Evolutionary conservation across 2,113 vertebrate genomes (phyloP), one percentile per base, ranked within the genome.

Genomic region (Phrynocephalus versicolor): DNA sequence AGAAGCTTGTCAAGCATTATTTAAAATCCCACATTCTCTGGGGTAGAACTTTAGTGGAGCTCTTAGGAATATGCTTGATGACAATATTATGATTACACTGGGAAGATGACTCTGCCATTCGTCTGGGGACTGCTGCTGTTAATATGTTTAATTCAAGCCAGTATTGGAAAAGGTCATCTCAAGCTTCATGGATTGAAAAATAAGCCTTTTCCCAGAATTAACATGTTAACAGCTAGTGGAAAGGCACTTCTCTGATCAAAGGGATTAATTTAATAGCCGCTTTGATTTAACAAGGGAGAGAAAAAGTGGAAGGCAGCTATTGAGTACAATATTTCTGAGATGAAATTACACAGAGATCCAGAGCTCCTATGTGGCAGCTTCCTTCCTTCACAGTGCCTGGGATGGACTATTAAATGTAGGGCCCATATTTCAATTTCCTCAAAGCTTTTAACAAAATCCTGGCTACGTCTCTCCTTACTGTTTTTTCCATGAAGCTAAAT

Each of bases 41-140:
- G 83, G 82, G 14, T 78, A 79, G 71, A 88, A 84, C 27, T 88
- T 92, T 65, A 85, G 73, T 57, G 58, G 75, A 86, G 86, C 79
- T 92, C 10, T 55, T 84, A n/a, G 75, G 70, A 89, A 81, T 88
- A 74, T 51, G 2, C 81, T 90, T 91, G 67, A 91, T 77, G 37
- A 72, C 15, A 2, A 90, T 91, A 10, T 62, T 83, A 57, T 88
- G 69, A 87, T 91, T 88, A 81, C 35, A 2, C 57, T 86, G n/a
- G 69, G 88, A 81, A 91, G 90, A 93, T 76, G 74, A 88, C 85
- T 87, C 16, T 25, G 71, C 87, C 82, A 72, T 82, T 80, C 76
- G 18, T 82, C 75, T 87, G 55, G 58, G 45, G 80, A 89, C 39
- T 87, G 60, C 55, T 85, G 57, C 21, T 84, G 55, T 82, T 91